Conservation (phyloP, 2,113 vertebrate genomes). For the Pycnonotus jocosus region DNA sequence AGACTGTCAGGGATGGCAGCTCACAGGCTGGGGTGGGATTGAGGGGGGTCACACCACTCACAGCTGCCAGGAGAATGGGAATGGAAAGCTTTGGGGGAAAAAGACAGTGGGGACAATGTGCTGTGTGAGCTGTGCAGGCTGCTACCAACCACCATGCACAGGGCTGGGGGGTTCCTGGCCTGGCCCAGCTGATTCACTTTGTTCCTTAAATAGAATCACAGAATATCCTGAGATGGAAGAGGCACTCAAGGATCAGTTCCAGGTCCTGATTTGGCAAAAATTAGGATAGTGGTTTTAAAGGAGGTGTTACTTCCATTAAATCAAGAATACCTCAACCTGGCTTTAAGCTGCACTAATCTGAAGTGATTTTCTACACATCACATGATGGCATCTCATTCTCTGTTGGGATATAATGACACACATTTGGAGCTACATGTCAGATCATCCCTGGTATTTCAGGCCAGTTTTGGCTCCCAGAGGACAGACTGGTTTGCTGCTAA, state of each 20-base stretch:
- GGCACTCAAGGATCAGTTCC: neutral
- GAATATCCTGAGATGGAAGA: neutral
- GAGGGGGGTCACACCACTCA: neutral
- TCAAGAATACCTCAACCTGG: neutral
- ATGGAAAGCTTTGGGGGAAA: neutral
- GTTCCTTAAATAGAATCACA: neutral
- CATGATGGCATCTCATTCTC: neutral
- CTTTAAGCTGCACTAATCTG: neutral
- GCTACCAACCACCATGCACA: fast-evolving
- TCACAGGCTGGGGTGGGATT: fast-evolving
- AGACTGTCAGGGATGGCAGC: neutral
- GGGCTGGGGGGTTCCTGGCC: neutral
- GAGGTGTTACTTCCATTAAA: neutral
- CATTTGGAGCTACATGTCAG: neutral
- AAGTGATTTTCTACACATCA: neutral
- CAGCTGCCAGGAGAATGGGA: neutral
- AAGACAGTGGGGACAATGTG: neutral
- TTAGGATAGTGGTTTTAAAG: neutral
- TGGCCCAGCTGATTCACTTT: neutral
- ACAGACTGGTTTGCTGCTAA: neutral
- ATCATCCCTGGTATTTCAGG: neutral
- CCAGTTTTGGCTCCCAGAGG: neutral
- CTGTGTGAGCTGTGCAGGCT: neutral
- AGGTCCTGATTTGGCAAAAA: neutral
- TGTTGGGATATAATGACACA: neutral